Conservation (phyloP, 2,113 vertebrate species). For the Toxostoma redivivum region DNA sequence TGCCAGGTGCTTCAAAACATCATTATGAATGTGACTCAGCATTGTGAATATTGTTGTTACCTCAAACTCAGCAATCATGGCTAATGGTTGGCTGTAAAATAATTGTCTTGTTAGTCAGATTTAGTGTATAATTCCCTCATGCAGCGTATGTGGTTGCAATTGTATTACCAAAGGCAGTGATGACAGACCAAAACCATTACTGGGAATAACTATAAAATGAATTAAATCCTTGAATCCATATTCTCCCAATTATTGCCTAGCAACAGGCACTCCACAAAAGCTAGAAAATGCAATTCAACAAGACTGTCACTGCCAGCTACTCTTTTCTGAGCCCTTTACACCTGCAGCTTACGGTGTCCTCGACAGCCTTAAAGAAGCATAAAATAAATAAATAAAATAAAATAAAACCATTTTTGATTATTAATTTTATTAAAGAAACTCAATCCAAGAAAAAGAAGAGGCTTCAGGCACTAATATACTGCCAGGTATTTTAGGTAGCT, state of each 20-base stretch:
- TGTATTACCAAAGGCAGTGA: neutral
- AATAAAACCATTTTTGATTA: neutral
- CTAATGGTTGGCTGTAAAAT: neutral
- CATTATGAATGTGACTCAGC: neutral
- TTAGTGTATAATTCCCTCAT: neutral
- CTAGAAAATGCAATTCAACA: neutral
- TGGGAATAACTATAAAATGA: neutral
- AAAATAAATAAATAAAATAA: too few relatives aligned
- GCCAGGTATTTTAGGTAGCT: neutral
- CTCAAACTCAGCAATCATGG: neutral
- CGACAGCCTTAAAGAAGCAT: neutral
- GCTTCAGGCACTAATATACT: neutral
- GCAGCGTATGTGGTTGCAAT: neutral
- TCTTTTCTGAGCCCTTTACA: neutral
- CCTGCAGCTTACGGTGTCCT: neutral
- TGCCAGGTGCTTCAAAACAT: neutral
- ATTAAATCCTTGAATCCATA: neutral
- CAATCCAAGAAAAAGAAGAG: neutral
- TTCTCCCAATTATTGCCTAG: neutral
- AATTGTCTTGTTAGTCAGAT: neutral
- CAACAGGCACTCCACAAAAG: neutral
- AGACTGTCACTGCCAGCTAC: neutral
- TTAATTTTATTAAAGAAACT: neutral
- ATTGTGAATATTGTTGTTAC: neutral
- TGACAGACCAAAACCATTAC: neutral